phyloP scores from a whole-genome alignment of 2,113 vertebrate genomes.

The Nycticryphes semicollaris region DNA sequence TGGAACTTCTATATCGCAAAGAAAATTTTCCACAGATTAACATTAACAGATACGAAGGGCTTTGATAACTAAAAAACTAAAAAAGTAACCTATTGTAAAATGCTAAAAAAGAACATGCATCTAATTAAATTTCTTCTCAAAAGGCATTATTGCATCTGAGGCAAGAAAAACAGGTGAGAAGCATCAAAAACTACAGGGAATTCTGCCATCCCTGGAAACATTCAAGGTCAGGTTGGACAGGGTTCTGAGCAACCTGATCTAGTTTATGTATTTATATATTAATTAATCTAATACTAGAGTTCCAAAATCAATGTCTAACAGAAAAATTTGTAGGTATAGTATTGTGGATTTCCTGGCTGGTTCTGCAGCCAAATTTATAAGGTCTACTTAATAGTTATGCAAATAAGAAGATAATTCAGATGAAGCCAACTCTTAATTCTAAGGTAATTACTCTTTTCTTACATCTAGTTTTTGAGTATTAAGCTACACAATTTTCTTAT shows the following conservation, averaged over 20 bases:
- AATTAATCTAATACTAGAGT: neutral
- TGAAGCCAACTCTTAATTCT: neutral
- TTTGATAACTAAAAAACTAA: neutral
- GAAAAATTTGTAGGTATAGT: neutral
- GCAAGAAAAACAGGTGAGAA: neutral
- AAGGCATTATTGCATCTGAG: neutral
- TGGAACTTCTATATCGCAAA: neutral
- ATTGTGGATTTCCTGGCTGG: neutral
- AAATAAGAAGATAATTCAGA: constrained; percentile 44
- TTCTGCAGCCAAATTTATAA: neutral
- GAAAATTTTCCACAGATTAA: neutral
- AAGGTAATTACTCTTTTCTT: neutral
- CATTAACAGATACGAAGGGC: neutral
- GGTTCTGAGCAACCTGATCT: neutral
- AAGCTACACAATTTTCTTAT: neutral
- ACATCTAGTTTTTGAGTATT: constrained; percentile 2
- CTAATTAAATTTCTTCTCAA: neutral
- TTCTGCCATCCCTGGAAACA: neutral
- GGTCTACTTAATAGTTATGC: neutral
- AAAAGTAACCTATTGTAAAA: neutral
- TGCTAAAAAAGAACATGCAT: neutral
- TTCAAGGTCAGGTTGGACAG: neutral
- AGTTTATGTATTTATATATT: neutral
- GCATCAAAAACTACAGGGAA: neutral
- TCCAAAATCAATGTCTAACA: neutral